Evolutionary conservation across 2,797 vertebrate genomes (phyloP).

Genomic region (Pantherophis alleghaniensis): DNA sequence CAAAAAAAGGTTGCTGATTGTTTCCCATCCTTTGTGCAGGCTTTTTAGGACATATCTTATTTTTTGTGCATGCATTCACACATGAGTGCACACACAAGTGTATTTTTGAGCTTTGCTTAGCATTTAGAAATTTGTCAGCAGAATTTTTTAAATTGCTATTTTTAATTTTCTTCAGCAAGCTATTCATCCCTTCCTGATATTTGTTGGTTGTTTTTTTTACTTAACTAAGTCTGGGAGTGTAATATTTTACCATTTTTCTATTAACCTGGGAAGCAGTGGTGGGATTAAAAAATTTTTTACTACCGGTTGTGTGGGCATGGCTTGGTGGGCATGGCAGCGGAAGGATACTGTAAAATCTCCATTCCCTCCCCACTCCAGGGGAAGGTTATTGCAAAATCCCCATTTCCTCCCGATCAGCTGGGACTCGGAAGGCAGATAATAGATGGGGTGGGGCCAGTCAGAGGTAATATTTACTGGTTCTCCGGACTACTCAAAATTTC

Average conservation of each 20-base stretch:
- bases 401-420: too few species aligned
- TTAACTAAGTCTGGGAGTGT: background rate
- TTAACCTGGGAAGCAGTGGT: background rate
- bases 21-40: background rate
- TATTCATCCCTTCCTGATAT: background rate
- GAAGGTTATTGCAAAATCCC: too few species aligned
- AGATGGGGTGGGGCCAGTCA: too few species aligned
- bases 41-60: background rate
- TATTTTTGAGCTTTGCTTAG: background rate
- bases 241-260: background rate
- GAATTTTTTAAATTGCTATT: background rate
- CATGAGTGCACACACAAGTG: background rate
- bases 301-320: too few species aligned
- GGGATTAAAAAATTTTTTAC: too few species aligned
- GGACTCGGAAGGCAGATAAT: too few species aligned
- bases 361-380: too few species aligned
- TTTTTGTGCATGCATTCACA: background rate
- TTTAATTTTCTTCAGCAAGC: background rate
- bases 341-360: too few species aligned
- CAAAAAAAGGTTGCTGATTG: background rate
- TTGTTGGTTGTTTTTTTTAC: background rate
- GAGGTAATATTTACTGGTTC: too few species aligned
- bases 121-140: background rate
- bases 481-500: too few species aligned
- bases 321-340: too few species aligned